Base-by-base conservation (phyloP, 2,113 vertebrate species). In the Leptobrachium ailaonicum region DNA sequence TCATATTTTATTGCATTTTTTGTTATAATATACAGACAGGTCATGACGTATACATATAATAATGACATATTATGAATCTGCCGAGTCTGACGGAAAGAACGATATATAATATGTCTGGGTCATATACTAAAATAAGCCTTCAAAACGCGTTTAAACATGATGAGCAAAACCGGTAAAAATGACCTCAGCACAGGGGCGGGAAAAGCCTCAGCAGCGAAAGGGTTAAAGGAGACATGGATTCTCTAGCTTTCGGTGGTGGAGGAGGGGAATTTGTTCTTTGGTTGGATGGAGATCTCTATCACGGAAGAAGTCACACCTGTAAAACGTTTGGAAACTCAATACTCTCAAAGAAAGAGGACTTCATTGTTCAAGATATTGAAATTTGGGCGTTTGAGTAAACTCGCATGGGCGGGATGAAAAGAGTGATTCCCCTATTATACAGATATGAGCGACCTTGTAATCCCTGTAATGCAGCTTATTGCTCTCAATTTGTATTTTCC, bases 301-400 rank as follows among this genome's bases (percentile, higher is more conserved):
- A 99, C 41, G 98, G 98, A 91, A 94, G 98, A 91, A 99, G 96
- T 92, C 96, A 99, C 87, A 97, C 97, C 13, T 99, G 98, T 92
- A 98, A 98, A 95, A 99, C 98, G 7, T 99, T 99, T 88, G 97
- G 95, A 77, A 99, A 99, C 91, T 93, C 89, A 79, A 99, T 94
- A 79, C 97, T 99, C 86, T 99, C 98, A 64, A 96, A 96, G 89
- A 95, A 94, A 87, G 98, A 99, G 92, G 98, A 99, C 92, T 99
- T 99, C 94, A 97, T 94, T 88, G 96, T 99, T 89, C 98, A 98
- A 93, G 96, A 99, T 89, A 98, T 99, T 91, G 98, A 99, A 92
- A 96, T 99, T 88, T 99, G 97, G 98, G 95, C 94, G 82, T 99
- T 99, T 90, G 96, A 99, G 90, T 99, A 95, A 95, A 85, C 87